phyloP scores from a whole-genome alignment of 2,888 invertebrate genomes.

The Blomia tropicalis region DNA sequence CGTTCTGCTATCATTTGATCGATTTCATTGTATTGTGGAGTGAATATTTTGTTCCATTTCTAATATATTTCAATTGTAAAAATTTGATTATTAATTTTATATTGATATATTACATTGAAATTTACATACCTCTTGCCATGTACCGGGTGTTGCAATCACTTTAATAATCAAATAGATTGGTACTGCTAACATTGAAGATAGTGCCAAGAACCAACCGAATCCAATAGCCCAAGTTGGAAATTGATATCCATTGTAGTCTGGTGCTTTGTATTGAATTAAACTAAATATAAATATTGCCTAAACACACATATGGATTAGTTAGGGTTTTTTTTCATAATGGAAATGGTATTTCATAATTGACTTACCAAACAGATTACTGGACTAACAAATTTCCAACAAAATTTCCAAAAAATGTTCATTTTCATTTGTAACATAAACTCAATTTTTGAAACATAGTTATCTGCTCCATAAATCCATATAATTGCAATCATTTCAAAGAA shows the following conservation, averaged over 20 bases:
- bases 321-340: background rate
- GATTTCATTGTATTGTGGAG: background rate
- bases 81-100: background rate
- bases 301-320: constrained; percentile 30
- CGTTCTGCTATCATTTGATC: background rate
- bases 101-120: no score
- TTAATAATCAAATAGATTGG: constrained; percentile 78
- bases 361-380: background rate
- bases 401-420: background rate
- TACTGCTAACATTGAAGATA: constrained; percentile 92
- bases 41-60: background rate
- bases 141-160: constrained; percentile 35
- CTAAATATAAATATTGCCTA: constrained; percentile 92
- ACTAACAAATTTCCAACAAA: background rate
- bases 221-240: constrained; percentile 93
- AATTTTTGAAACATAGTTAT: constrained; percentile 19
- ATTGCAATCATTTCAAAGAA: constrained; percentile 97
- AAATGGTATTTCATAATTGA: background rate
- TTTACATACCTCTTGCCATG: constrained; percentile 31
- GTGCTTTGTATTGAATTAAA: constrained; percentile 77
- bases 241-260: constrained; percentile 83
- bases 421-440: background rate
- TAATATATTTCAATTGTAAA: background rate
- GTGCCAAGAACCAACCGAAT: constrained; percentile 86
- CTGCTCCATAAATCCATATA: constrained; percentile 79